Base-by-base conservation (phyloP, 2,888 invertebrate genomes). In the Meiosimyza platycephala region DNA sequence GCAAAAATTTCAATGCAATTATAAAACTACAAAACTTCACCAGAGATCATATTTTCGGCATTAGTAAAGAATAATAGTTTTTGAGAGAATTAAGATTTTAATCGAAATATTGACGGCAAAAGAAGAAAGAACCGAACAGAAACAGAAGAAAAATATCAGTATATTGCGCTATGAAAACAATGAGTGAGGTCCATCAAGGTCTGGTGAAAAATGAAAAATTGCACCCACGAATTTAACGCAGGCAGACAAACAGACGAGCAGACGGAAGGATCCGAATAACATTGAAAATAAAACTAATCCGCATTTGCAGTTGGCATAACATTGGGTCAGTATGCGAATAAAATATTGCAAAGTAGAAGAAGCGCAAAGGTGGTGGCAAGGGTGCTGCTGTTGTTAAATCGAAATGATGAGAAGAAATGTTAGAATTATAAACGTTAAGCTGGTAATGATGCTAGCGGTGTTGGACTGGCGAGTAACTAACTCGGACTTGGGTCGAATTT, bases 181-280 rank as follows among this genome's bases (percentile, higher is more conserved):
- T 50, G 63, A 18, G 65, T 57, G 57, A 33, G 67, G 67, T 57
- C 57, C 60, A 18, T 13, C 57, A 57, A 33, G 60, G 60, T 69
- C 60, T 59, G 22, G 59, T 47, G 50, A n/a, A 60, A 47, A 69
- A 59, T 69, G 57, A 48, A 68, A 68, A 68, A 18, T n/a, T 54
- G 52, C 66, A 66, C 66, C 66, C 66, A 66, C 66, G 11, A 40
- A 40, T 40, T 33, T 9, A 54, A 7, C 22, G 12, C 57, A 57
- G 15, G 22, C 22, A 28, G 57, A 57, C 22, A 28, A 28, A 5
- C 22, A 57, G 22, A 57, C 15, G 28, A 28, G 22, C 33, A 47
- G n/a, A 16, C 15, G 60, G 9, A 57, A 40, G 33, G n/a, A n/a
- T 4, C 40, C 60, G 33, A 40, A n/a, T 4, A 51, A 18, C 22